A percentile compares a stretch with the other conserved stretches of the same genome.
phyloP scores from a whole-genome alignment of 2,113 vertebrate genomes.

The Hucho hucho region DNA sequence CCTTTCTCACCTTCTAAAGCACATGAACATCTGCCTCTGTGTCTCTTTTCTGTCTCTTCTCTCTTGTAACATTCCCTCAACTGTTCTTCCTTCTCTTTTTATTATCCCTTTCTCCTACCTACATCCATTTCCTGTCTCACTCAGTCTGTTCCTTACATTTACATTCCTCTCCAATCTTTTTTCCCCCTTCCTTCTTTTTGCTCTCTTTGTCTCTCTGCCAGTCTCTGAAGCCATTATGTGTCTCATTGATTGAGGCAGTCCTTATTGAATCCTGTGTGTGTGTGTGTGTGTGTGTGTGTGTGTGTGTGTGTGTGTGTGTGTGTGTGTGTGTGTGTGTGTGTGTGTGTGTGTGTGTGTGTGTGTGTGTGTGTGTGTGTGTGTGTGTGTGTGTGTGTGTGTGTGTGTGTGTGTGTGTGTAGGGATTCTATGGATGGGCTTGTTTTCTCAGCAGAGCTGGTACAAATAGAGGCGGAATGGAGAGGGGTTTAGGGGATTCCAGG shows the following conservation, averaged over 20 bases:
- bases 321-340: too few relatives aligned
- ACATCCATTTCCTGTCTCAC: neutral
- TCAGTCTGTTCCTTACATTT: neutral
- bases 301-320: too few relatives aligned
- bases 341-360: too few relatives aligned
- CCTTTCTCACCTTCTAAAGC: neutral
- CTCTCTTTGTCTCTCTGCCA: neutral
- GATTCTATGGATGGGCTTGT: too few relatives aligned
- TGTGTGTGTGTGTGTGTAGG: too few relatives aligned
- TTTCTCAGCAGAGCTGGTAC: slow-evolving; percentile 14
- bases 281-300: too few relatives aligned
- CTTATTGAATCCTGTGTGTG: neutral
- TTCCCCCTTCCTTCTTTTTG: neutral
- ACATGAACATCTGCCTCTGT: slow-evolving; percentile 3
- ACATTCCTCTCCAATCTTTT: neutral
- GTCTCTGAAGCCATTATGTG: slow-evolving; percentile 1
- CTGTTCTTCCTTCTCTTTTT: too few relatives aligned
- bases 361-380: too few relatives aligned
- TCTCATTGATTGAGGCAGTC: slow-evolving; percentile 14
- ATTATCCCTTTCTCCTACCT: neutral
- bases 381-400: too few relatives aligned
- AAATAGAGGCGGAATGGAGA: slow-evolving; percentile 26
- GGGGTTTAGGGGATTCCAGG: slow-evolving; percentile 29
- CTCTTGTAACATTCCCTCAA: neutral
- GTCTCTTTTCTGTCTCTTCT: neutral